Base-by-base conservation (phyloP, 2,888 invertebrate genomes). In the Drosophila stalkeri region DNA sequence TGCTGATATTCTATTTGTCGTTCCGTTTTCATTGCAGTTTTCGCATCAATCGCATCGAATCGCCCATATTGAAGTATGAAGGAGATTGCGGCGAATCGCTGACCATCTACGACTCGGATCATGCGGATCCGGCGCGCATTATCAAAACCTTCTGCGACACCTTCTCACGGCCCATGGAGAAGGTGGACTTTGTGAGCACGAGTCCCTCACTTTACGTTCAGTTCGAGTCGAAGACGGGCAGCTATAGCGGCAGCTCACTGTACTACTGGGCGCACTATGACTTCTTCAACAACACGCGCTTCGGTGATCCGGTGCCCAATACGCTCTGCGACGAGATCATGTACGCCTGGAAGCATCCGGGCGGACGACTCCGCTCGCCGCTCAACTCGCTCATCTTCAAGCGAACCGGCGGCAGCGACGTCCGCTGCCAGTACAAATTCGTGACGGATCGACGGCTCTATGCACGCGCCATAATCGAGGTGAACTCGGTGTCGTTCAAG, bases 201-300 rank as follows among this genome's bases (percentile, higher is more conserved):
- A 96, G 97, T 9, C 97, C 97, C 80, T 96, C 98, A 0, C 94
- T 98, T 85, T 98, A 96, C 89, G 97, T 98, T 0, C 94, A 97
- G 75, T 98, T 98, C 91, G 97, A 98, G 89, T 98, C 98, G 93
- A 97, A 97, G 92, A 97, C 98, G 2, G 98, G 98, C 27, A 97
- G 97, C 79, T 98, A 98, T 86, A 97, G 97, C 72, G 98, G 98
- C 94, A 97, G 97, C n/a, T 98, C 98, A 0, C 94, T 98, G 16
- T 98, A 98, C 93, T 98, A 98, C 92, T 98, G 98, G 98, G 98
- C 98, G 0, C 98, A 98, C 91, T 98, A 98, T 90, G 98, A 98
- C 91, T 98, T 98, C 94, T 98, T 98, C 93, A 98, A 98, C 92
- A 97, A 97, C 88, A 97, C 97, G 0, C 96, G 96, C 60, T 96